These are phyloP conservation scores for Paedocypris sp. DNA, from an alignment of 2,113 vertebrate genomes.

Conservation along the genomic window DNA sequence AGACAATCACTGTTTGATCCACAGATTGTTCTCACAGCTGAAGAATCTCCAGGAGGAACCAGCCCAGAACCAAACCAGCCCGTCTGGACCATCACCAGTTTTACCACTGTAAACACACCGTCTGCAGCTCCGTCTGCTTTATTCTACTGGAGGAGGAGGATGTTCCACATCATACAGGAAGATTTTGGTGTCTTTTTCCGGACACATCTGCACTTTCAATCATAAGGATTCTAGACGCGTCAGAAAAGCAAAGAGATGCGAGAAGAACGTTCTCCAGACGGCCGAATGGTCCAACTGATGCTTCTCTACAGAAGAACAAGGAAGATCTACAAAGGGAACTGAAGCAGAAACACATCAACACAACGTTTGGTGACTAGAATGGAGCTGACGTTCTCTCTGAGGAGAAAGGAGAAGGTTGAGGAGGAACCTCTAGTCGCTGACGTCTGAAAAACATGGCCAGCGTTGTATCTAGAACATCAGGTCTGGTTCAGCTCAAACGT, in stretches of 20 bases:
- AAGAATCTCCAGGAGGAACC: too few relatives aligned
- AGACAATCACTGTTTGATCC: too few relatives aligned
- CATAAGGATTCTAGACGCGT: neutral
- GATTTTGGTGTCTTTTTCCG: too few relatives aligned
- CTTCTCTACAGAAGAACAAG: neutral
- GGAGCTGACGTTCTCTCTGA: neutral
- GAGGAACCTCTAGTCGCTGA: neutral
- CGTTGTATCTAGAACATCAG: neutral
- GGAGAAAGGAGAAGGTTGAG: neutral
- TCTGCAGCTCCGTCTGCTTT: too few relatives aligned
- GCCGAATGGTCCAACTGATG: neutral
- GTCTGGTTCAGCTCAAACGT: too few relatives aligned
- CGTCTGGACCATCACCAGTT: too few relatives aligned
- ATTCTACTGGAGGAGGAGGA: too few relatives aligned
- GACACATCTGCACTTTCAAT: too few relatives aligned
- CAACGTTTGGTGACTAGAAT: neutral
- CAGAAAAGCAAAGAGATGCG: neutral
- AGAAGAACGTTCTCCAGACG: neutral
- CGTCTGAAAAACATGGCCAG: constrained; percentile 5
- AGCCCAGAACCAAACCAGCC: too few relatives aligned
- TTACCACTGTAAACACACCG: too few relatives aligned
- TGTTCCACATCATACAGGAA: too few relatives aligned
- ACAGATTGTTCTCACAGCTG: too few relatives aligned
- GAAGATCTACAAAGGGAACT: neutral
- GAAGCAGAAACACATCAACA: neutral